Evolutionary conservation across 2,113 vertebrate species (phyloP).

Genomic region (Anseranas semipalmata): DNA sequence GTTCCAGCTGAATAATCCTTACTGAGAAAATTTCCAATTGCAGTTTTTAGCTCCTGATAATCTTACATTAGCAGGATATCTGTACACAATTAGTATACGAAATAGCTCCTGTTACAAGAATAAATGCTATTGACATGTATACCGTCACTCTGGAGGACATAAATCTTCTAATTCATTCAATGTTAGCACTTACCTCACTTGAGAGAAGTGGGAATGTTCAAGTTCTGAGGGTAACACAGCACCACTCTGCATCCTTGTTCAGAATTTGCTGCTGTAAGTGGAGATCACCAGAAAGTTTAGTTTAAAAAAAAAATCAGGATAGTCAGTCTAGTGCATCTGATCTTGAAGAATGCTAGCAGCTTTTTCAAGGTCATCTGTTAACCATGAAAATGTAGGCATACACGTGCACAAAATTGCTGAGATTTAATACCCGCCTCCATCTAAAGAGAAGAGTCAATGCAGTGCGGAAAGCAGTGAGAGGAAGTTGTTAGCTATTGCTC

Average conservation of each 20-base stretch:
- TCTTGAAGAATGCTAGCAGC: background rate
- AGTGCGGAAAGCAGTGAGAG: background rate
- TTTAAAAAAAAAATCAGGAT: background rate
- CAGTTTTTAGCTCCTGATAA: background rate
- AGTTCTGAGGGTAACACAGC: background rate
- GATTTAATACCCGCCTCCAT: background rate
- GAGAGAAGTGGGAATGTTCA: background rate
- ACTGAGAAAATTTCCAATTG: background rate
- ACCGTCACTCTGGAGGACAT: background rate
- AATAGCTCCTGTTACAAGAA: background rate
- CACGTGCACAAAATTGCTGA: background rate
- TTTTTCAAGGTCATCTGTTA: background rate
- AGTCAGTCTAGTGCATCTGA: background rate
- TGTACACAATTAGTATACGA: background rate
- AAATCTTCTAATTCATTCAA: background rate
- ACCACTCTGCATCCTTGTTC: background rate
- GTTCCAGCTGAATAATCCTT: background rate
- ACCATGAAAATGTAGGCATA: background rate
- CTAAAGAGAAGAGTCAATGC: background rate
- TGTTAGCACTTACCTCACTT: background rate
- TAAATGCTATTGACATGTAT: background rate
- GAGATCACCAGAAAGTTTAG: background rate
- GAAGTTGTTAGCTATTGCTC: background rate
- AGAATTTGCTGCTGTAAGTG: background rate
- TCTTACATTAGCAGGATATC: background rate